Conservation (phyloP, 2,113 vertebrate species). For the Boleophthalmus pectinirostris region DNA sequence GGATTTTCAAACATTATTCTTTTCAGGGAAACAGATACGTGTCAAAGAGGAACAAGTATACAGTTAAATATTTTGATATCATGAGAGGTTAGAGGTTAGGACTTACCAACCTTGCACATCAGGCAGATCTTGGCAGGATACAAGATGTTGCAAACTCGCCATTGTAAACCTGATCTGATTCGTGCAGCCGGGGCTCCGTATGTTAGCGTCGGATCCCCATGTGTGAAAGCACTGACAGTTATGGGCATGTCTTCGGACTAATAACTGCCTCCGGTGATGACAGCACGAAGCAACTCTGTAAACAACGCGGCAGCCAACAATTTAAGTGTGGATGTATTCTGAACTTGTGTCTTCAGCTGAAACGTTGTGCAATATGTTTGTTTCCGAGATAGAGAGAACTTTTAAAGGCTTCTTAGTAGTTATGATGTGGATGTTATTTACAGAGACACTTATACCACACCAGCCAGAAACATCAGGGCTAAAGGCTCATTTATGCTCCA, state of each 20-base stretch:
- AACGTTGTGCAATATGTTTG: not conserved
- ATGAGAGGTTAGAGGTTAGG: not conserved
- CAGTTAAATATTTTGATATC: not conserved
- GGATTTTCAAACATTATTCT: not conserved
- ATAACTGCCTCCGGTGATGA: not conserved
- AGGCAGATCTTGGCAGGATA: not conserved
- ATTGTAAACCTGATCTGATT: not conserved
- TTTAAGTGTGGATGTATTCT: not conserved
- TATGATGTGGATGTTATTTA: too few relatives aligned
- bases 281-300: not conserved
- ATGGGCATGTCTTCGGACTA: not conserved
- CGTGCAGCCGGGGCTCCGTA: not conserved
- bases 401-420: too few relatives aligned
- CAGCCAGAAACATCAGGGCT: too few relatives aligned
- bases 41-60: not conserved
- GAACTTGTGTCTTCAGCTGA: not conserved
- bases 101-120: not conserved
- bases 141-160: not conserved
- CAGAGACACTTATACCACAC: too few relatives aligned
- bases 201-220: not conserved
- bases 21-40: not conserved
- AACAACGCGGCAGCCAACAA: constrained; percentile 1
- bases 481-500: too few relatives aligned
- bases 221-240: not conserved
- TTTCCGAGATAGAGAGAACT: too few relatives aligned